Evolutionary conservation across 2,888 invertebrate species (phyloP).

Genomic region (Caenorhabditis wallacei): DNA sequence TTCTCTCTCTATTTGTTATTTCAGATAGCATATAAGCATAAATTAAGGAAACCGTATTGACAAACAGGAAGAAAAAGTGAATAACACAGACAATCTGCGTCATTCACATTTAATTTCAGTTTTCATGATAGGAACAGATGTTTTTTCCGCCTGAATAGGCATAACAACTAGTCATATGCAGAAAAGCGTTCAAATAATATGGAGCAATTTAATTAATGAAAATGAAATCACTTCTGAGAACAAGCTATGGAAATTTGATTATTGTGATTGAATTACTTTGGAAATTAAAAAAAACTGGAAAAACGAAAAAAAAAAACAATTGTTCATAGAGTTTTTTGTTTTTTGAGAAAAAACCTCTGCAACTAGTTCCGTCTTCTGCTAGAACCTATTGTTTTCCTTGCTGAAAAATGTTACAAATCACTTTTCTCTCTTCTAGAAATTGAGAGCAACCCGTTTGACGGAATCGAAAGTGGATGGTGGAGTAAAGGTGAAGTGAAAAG

Average conservation of each 20-base stretch:
- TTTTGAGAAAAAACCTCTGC: not conserved
- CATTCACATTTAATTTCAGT: conserved; percentile 25
- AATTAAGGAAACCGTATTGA: conserved; percentile 18
- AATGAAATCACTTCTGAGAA: no score
- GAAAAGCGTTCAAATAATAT: not conserved
- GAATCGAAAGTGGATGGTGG: conserved; percentile 74
- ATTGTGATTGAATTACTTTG: no score
- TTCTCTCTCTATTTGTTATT: not conserved
- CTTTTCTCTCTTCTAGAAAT: conserved; percentile 47
- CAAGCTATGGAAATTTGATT: no score
- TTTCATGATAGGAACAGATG: not conserved
- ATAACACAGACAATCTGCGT: conserved; percentile 17
- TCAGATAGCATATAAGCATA: no score
- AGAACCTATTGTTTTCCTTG: conserved; percentile 12
- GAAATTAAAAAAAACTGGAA: no score
- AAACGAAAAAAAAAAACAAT: no score
- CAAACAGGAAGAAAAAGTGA: not conserved
- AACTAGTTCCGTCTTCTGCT: conserved; percentile 12
- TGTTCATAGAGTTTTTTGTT: no score
- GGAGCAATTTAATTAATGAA: not conserved
- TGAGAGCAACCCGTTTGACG: conserved; percentile 76
- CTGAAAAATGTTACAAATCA: conserved; percentile 31
- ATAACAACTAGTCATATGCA: not conserved
- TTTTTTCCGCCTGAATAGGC: conserved; percentile 6
- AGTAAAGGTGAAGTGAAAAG: conserved; percentile 75